A percentile compares a stretch with the other conserved stretches of the same genome.
phyloP scores from a whole-genome alignment of 2,113 vertebrate species.

The Thermophis baileyi region DNA sequence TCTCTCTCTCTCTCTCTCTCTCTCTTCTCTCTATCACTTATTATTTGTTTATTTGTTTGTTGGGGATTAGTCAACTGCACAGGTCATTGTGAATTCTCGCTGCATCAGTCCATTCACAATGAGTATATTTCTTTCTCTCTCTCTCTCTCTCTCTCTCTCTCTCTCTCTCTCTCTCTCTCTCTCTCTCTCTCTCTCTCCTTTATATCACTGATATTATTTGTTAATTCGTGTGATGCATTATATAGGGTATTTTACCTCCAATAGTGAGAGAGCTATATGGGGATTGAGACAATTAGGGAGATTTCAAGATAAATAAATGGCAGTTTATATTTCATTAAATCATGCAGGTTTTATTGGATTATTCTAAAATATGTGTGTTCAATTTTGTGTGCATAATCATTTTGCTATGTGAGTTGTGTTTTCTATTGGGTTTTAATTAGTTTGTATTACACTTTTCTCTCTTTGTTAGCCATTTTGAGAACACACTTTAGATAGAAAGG shows the following conservation, averaged over 20 bases:
- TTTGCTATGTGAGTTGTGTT: not conserved
- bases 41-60: too few relatives aligned
- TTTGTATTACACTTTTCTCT: not conserved
- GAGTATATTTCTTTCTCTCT: not conserved
- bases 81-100: not conserved
- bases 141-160: too few relatives aligned
- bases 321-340: not conserved
- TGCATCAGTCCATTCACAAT: not conserved
- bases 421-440: not conserved
- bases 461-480: not conserved
- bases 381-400: not conserved
- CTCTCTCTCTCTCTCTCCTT: too few relatives aligned
- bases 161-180: too few relatives aligned
- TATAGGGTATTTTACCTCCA: not conserved
- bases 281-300: not conserved
- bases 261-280: not conserved
- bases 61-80: not conserved
- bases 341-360: not conserved
- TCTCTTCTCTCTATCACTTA: too few relatives aligned
- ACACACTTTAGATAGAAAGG: not conserved
- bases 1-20: too few relatives aligned
- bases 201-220: not conserved
- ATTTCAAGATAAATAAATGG: not conserved
- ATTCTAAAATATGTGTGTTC: not conserved
- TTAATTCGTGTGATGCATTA: not conserved